Conservation (phyloP, 1,140 invertebrate genomes). For the Pachypsylla venusta region DNA sequence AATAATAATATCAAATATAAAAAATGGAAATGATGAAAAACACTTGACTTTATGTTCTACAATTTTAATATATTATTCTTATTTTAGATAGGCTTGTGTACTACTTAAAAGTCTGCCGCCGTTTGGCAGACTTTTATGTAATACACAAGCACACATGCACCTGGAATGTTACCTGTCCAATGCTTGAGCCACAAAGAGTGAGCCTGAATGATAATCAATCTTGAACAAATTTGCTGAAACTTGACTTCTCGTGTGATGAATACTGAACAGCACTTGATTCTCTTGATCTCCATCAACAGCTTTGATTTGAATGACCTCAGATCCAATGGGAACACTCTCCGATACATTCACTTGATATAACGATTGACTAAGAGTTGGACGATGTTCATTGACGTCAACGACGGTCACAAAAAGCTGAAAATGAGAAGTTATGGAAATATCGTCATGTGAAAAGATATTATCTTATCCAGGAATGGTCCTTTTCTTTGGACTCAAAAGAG, state of each 20-base stretch:
- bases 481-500: too few relatives aligned
- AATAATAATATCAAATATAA: too few relatives aligned
- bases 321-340: constrained; percentile 47
- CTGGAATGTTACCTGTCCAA: constrained; percentile 64
- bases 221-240: constrained; percentile 60
- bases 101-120: too few relatives aligned
- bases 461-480: neutral
- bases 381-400: constrained; percentile 68
- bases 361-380: constrained; percentile 52
- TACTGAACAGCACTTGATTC: constrained; percentile 54
- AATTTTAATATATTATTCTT: too few relatives aligned
- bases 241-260: constrained; percentile 57
- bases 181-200: constrained; percentile 47
- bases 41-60: too few relatives aligned
- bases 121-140: too few relatives aligned
- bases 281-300: constrained; percentile 56
- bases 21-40: too few relatives aligned
- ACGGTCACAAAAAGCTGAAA: constrained; percentile 49
- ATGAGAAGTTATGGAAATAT: too few relatives aligned
- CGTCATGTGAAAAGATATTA: neutral
- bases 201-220: constrained; percentile 60
- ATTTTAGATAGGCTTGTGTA: too few relatives aligned
- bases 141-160: too few relatives aligned
- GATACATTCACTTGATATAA: constrained; percentile 59
- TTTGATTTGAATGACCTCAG: constrained; percentile 44